Evolutionary conservation across 2,888 invertebrate genomes (phyloP), one percentile per base, ranked within the genome.

Genomic region (Panzeria rudis): DNA sequence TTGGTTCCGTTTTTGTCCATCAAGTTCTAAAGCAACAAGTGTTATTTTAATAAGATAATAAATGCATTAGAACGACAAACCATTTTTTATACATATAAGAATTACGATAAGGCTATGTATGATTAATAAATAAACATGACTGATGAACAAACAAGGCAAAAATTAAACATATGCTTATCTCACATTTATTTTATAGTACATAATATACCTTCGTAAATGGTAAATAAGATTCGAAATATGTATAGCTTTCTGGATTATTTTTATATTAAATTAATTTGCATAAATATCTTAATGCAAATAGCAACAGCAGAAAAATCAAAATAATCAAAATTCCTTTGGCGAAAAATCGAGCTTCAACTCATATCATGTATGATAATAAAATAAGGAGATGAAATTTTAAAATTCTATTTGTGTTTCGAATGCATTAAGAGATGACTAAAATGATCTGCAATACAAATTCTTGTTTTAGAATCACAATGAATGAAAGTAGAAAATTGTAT

Each of bases 371-470:
- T 5, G 8, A 29, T 8, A 62, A 13, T 8, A 50, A 1, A 4
- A 29, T 29, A 35, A 54, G n/a, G 3, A 52, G 2, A 47, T 52
- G 29, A 29, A 50, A 52, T 52, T 64, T 73, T 66, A 0, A 59
- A 66, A 73, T 80, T 80, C 73, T 32, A 59, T 50, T 80, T 73
- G 29, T 23, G 50, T 66, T 38, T 64, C n/a, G 3, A 80, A 7
- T 59, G 29, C 47, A 72, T 56, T 56, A 17, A 11, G 38, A 56
- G 64, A 54, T 35, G 32, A 66, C 25, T 72, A 20, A 68, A 20
- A 59, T 17, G 35, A 64, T 59, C n/a, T 61, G 29, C 25, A 69
- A 62, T 7, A 20, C 20, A 8, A 29, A 54, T 54, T 52, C 7
- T n/a, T 69, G 8, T 41, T 35, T 32, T 54, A 47, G 64, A 20